Base-by-base conservation (phyloP, 2,797 vertebrate genomes). In the Ceyx erithaca region DNA sequence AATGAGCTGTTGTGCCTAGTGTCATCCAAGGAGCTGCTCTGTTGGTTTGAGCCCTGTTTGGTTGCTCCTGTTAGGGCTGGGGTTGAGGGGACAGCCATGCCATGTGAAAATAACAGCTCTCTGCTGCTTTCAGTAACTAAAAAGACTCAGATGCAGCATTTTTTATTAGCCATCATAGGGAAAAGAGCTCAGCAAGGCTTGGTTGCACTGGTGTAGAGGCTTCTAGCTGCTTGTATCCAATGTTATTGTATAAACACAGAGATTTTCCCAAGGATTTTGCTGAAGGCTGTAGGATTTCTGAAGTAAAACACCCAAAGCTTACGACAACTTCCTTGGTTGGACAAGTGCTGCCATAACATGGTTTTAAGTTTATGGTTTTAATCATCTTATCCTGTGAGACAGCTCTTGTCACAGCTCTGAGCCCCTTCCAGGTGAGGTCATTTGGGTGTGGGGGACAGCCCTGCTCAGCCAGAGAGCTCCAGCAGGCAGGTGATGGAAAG, bases 251-350 rank as follows among this genome's bases (percentile, higher is more conserved):
- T 90, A 97, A 97, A 95, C 57, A 83, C 4, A 0, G 85, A 96
- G 89, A 95, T 82, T 71, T 92, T 90, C 87, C 63, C 80, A 35
- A 94, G 91, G 93, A 81, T 94, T 87, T 91, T 80, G 55, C 85
- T 95, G 81, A 95, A 89, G 86, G 78, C 90, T 90, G 59, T 95
- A 88, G 82, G 64, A 91, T 84, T 95, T 97, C 96, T 64, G 55
- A 90, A 97, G 86, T 92, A 93, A 97, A 96, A 85, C 89, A 86
- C 12, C 59, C 52, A 91, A 94, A 94, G 89, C 95, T 97, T 91
- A 92, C 8, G n/a, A 84, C 92, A 93, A 87, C 95, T 97, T 97
- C 64, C 37, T 40, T 40, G 37, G 37, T 40, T 40, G 37, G 37
- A 40, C 37, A 6, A 40, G 37, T 40, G 37, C 37, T 40, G 37